These are phyloP conservation scores for Solen grandis DNA, from an alignment of 1,140 invertebrate species.

Conservation along the genomic window DNA sequence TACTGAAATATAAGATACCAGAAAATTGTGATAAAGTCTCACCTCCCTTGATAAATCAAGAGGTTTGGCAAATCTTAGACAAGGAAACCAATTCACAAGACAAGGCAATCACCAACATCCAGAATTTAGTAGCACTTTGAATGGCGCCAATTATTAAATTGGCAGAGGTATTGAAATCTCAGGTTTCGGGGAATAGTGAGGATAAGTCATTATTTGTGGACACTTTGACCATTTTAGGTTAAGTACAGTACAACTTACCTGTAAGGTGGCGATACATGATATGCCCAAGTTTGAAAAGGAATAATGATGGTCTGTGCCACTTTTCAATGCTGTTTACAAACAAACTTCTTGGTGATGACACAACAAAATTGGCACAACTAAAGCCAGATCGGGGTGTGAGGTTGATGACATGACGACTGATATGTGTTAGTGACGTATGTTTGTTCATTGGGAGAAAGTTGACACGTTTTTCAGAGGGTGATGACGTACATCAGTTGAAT, in stretches of 20 bases:
- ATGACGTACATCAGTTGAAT: too few relatives aligned
- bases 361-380: too few relatives aligned
- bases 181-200: not conserved
- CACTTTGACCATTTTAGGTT: constrained; percentile 20
- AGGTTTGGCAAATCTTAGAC: too few relatives aligned
- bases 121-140: constrained; percentile 24
- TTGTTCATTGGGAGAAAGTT: too few relatives aligned
- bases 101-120: not conserved
- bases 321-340: constrained; percentile 7
- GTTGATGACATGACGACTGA: too few relatives aligned
- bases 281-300: constrained; percentile 19
- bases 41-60: too few relatives aligned
- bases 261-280: constrained; percentile 21
- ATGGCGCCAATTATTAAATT: constrained; percentile 20
- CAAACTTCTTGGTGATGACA: constrained; percentile 27
- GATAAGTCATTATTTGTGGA: constrained; percentile 2
- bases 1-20: too few relatives aligned
- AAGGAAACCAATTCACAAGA: too few relatives aligned
- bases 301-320: constrained; percentile 9
- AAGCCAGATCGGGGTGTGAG: too few relatives aligned
- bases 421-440: too few relatives aligned
- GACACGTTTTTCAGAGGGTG: too few relatives aligned
- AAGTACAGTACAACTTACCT: constrained; percentile 25
- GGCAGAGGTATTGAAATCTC: not conserved
- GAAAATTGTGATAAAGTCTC: too few relatives aligned